Percentiles rank a stretch among this genome's conserved stretches.
Evolutionary conservation across 2,888 invertebrate genomes (phyloP).

Genomic region (Tethea ocularis): DNA sequence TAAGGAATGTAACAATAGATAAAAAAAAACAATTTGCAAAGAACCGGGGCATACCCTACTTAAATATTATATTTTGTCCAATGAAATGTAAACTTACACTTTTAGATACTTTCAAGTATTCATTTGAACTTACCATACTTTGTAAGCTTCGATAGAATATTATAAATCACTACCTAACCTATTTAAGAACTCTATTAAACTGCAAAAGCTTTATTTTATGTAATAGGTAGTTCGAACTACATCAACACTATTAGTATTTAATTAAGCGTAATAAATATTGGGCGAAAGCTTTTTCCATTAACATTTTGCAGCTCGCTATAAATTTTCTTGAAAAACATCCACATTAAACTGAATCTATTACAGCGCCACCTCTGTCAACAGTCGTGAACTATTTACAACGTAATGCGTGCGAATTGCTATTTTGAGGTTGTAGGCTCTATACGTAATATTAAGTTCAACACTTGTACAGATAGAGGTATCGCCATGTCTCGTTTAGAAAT

Average conservation of each 20-base stretch:
- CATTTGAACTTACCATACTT: no score
- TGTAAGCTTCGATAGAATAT: no score
- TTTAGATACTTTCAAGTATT: no score
- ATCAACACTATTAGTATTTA: background rate
- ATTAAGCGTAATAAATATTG: background rate
- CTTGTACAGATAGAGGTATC: conserved; percentile 63
- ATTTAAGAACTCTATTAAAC: no score
- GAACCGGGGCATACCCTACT: no score
- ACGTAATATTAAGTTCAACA: conserved; percentile 47
- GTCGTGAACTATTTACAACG: conserved; percentile 28
- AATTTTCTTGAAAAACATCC: background rate
- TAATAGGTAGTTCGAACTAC: background rate
- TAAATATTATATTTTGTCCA: no score
- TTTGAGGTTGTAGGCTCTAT: conserved; percentile 17
- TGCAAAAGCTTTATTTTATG: background rate
- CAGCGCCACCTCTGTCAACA: conserved; percentile 32
- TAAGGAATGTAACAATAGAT: no score
- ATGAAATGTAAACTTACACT: no score
- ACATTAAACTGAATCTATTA: conserved; percentile 13
- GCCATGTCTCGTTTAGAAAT: conserved; percentile 33
- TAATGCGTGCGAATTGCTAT: conserved; percentile 21
- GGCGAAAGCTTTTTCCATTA: background rate
- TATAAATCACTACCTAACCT: no score
- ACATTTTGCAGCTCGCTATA: background rate
- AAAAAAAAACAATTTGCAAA: no score